Conservation (phyloP, 1,140 invertebrate genomes). For the Holotrichia oblita region DNA sequence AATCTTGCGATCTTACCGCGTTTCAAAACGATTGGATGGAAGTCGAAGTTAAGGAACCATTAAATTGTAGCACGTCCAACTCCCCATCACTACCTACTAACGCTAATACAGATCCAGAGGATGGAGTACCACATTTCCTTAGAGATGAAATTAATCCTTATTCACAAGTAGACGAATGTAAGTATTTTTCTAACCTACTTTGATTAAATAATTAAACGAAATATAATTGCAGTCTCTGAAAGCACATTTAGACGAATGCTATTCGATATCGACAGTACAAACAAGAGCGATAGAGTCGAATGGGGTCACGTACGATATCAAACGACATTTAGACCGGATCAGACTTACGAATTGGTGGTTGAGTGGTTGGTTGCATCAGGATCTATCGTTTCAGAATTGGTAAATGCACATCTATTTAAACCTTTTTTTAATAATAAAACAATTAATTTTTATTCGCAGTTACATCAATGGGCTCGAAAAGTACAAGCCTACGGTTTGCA, state of each 20-base stretch:
- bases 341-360: constrained; percentile 92
- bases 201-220: background rate
- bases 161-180: constrained; percentile 45
- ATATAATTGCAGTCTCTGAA: constrained; percentile 60
- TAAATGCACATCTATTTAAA: too few species aligned
- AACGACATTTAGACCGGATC: constrained; percentile 84
- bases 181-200: constrained; percentile 24
- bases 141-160: constrained; percentile 67
- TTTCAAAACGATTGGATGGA: constrained; percentile 93
- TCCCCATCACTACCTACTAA: constrained; percentile 46
- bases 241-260: constrained; percentile 82
- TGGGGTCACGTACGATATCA: constrained; percentile 96
- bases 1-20: constrained; percentile 75
- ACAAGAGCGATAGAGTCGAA: constrained; percentile 91
- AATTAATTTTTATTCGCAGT: constrained; percentile 64
- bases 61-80: constrained; percentile 67
- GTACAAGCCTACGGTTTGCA: constrained; percentile 85
- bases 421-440: constrained; percentile 50
- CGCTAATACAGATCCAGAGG: constrained; percentile 62
- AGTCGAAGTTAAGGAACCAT: constrained; percentile 76
- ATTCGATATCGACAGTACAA: constrained; percentile 86
- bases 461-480: constrained; percentile 90
- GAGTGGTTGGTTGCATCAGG: constrained; percentile 97
- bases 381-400: constrained; percentile 90
- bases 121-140: constrained; percentile 70